Percentiles rank a stretch among this genome's conserved stretches.
These are phyloP conservation scores for Cinara cedri DNA, from an alignment of 2,888 invertebrate species.

Conservation along the genomic window DNA sequence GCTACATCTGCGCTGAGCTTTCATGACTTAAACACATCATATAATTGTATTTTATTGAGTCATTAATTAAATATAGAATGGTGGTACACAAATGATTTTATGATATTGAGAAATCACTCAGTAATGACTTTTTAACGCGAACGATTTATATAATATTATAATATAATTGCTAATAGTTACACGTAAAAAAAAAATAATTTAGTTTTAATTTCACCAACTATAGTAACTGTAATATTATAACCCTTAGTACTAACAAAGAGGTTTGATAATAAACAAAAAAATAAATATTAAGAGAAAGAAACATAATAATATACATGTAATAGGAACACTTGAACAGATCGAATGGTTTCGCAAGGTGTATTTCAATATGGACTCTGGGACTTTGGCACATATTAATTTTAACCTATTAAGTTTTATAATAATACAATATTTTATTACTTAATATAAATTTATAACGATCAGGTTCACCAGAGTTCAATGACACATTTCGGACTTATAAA, in stretches of 20 bases:
- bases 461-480: constrained; percentile 31
- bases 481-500: background rate
- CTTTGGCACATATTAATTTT: background rate
- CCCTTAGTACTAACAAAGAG: too few relatives aligned
- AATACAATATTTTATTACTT: too few relatives aligned
- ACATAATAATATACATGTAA: too few relatives aligned
- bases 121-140: background rate
- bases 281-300: too few relatives aligned
- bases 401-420: background rate
- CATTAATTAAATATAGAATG: background rate
- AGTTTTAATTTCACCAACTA: too few relatives aligned
- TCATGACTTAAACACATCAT: background rate
- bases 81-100: background rate
- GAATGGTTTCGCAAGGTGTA: background rate
- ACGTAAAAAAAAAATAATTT: too few relatives aligned
- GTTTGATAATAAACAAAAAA: too few relatives aligned
- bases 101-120: background rate
- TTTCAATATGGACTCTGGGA: constrained; percentile 7
- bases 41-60: background rate
- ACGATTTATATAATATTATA: too few relatives aligned
- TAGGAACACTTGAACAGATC: background rate
- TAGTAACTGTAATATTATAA: too few relatives aligned
- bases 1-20: background rate
- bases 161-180: too few relatives aligned
- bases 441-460: background rate